phyloP scores from a whole-genome alignment of 2,888 invertebrate genomes.

The Strigamia crassipes region DNA sequence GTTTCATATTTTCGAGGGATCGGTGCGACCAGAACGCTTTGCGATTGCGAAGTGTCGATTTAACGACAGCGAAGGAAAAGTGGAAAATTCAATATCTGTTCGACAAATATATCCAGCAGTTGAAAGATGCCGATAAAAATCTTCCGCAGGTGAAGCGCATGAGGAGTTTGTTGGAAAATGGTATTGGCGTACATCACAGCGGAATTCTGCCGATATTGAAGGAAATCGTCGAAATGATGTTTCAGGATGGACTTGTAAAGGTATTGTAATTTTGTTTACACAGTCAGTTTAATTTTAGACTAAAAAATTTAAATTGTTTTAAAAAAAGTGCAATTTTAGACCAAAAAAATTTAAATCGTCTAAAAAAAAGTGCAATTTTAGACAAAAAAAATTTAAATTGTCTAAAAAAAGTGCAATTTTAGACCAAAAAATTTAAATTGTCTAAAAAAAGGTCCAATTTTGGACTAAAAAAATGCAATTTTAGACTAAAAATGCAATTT shows the following conservation, averaged over 20 bases:
- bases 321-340: no score
- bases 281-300: no score
- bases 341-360: conserved; percentile 58
- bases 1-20: conserved; percentile 87
- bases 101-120: conserved; percentile 75
- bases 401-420: no score
- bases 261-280: conserved; percentile 61
- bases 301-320: no score
- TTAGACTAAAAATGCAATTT: no score
- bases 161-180: conserved; percentile 73
- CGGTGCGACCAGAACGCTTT: conserved; percentile 74
- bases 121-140: conserved; percentile 83
- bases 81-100: conserved; percentile 83
- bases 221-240: conserved; percentile 97
- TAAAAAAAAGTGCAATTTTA: no score
- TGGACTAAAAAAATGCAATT: no score
- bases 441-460: no score
- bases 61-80: conserved; percentile 84
- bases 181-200: conserved; percentile 97
- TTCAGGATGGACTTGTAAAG: conserved; percentile 89
- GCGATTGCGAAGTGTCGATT: conserved; percentile 68
- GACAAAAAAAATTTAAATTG: neutral
- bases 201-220: conserved; percentile 98
- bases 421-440: no score
- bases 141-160: conserved; percentile 77